Percentiles rank a stretch among this genome's conserved stretches.
Evolutionary conservation across 2,797 vertebrate species (phyloP).

Genomic region (Clarias fuscus): DNA sequence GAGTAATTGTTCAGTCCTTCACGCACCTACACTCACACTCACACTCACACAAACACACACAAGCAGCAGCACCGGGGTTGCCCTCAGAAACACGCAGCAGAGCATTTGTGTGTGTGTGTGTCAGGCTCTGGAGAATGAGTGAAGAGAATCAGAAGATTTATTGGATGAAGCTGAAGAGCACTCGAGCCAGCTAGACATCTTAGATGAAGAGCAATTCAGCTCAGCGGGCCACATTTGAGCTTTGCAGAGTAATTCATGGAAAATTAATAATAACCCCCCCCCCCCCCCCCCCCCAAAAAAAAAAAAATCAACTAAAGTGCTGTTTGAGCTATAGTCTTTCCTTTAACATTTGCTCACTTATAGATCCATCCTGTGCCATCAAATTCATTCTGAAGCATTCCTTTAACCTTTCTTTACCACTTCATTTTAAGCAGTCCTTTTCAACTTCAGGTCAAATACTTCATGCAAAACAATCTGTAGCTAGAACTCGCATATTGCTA

Average conservation of each 20-base stretch:
- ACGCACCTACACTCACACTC: constrained; percentile 9
- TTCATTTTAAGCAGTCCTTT: not conserved
- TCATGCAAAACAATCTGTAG: not conserved
- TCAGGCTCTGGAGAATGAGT: constrained; percentile 26
- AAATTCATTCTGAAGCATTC: not conserved
- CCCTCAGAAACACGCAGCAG: constrained; percentile 20
- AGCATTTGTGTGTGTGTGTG: constrained; percentile 20
- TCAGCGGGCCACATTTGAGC: constrained; percentile 18
- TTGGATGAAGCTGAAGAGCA: constrained; percentile 35
- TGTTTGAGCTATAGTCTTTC: not conserved
- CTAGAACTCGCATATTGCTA: not conserved
- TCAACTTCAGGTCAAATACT: not conserved
- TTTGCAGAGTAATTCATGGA: constrained; percentile 11
- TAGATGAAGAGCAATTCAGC: constrained; percentile 34
- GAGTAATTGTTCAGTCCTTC: constrained; percentile 21
- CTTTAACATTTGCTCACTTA: not conserved
- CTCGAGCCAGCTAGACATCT: constrained; percentile 30
- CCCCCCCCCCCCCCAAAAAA: too few relatives aligned
- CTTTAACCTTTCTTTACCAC: not conserved
- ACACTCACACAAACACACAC: constrained; percentile 16
- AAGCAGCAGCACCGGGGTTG: constrained; percentile 24
- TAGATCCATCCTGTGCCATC: not conserved
- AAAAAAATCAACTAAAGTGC: not conserved
- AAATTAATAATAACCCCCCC: constrained; percentile 23
- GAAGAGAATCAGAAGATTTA: constrained; percentile 35